Evolutionary conservation across 2,888 invertebrate species (phyloP).

Genomic region (Lapara coniferarum): DNA sequence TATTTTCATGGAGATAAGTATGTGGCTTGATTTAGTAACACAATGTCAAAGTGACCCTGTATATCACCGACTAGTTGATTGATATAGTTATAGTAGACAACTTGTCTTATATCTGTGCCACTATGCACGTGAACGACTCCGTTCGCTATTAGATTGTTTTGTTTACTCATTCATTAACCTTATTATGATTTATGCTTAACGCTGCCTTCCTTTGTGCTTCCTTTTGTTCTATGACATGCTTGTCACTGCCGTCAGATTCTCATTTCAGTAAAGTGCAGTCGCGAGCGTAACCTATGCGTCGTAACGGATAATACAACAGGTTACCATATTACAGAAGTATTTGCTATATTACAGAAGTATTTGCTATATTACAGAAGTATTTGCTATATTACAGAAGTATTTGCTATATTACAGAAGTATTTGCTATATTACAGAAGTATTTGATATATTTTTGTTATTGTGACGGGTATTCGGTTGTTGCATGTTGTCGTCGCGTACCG

Average conservation of each 20-base stretch:
- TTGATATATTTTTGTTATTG: constrained; percentile 40
- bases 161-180: constrained; percentile 4
- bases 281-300: constrained; percentile 63
- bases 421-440: constrained; percentile 46
- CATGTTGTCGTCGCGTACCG: constrained; percentile 41
- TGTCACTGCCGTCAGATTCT: constrained; percentile 54
- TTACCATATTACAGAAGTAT: constrained; percentile 47
- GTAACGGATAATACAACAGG: constrained; percentile 62
- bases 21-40: too few relatives aligned
- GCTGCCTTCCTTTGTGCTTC: constrained; percentile 38
- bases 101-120: background rate
- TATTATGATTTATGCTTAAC: constrained; percentile 16
- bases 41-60: too few relatives aligned
- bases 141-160: background rate
- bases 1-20: too few relatives aligned
- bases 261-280: constrained; percentile 67
- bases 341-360: constrained; percentile 38
- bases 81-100: too few relatives aligned
- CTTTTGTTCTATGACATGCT: constrained; percentile 48
- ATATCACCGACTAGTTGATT: too few relatives aligned
- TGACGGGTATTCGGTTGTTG: constrained; percentile 52
- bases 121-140: background rate
- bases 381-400: constrained; percentile 46
- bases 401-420: too few relatives aligned
- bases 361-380: too few relatives aligned